Conservation (phyloP, 2,113 vertebrate genomes). For the Isichthys henryi region DNA sequence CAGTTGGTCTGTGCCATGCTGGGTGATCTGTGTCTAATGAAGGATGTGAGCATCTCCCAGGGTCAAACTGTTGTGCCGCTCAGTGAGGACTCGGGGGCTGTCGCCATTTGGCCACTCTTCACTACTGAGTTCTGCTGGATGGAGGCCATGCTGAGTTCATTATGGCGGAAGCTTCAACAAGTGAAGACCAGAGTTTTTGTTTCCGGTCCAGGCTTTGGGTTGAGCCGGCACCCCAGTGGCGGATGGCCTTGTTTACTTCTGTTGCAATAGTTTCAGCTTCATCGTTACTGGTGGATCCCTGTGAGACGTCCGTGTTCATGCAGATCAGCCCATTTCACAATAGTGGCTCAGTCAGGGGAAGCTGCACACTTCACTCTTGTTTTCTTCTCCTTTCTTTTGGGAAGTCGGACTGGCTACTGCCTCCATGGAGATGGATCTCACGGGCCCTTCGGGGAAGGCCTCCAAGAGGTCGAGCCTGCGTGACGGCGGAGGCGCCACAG, state of each 20-base stretch:
- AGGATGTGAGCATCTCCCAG: no score
- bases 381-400: background rate
- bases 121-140: no score
- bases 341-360: background rate
- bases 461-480: conserved; percentile 17
- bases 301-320: background rate
- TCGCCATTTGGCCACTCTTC: no score
- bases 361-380: background rate
- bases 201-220: background rate
- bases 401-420: conserved; percentile 10
- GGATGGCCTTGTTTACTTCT: background rate
- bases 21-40: no score
- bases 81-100: no score
- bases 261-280: background rate
- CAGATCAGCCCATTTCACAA: background rate
- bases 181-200: no score
- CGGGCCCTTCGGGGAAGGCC: conserved; percentile 14
- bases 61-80: no score
- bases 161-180: no score
- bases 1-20: no score
- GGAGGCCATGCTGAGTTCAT: no score
- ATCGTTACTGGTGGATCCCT: background rate
- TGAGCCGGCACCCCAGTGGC: background rate
- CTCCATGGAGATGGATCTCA: conserved; percentile 39
- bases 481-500: conserved; percentile 4